Percentiles rank a stretch among this genome's conserved stretches.
phyloP scores from a whole-genome alignment of 2,888 invertebrate species.

The Kuschelorhynchus macadamiae region DNA sequence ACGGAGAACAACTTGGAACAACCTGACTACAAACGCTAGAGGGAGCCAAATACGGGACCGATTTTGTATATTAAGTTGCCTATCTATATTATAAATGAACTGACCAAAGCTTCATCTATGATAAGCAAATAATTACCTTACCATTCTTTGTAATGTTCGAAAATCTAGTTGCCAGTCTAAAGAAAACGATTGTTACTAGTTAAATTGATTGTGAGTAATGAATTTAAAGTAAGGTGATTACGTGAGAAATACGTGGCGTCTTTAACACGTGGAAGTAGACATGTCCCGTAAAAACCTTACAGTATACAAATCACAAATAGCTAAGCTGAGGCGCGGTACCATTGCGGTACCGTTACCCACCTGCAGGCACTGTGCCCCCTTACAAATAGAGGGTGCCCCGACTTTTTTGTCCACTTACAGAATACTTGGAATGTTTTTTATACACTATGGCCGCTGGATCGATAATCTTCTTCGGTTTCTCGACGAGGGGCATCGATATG shows the following conservation, averaged over 20 bases:
- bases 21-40: no score
- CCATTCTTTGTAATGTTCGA: no score
- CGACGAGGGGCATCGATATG: conserved; percentile 63
- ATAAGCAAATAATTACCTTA: no score
- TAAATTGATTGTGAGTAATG: no score
- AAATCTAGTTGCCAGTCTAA: no score
- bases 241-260: not conserved
- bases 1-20: no score
- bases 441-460: conserved; percentile 67
- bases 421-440: conserved; percentile 70
- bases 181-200: no score
- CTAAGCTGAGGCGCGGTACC: conserved; percentile 54
- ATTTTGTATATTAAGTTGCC: no score
- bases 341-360: conserved; percentile 12
- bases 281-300: conserved; percentile 49
- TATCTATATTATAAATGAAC: no score
- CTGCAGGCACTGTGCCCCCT: conserved; percentile 45
- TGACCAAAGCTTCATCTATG: no score
- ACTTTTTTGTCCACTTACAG: conserved; percentile 67
- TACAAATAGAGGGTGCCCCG: conserved; percentile 68
- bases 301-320: conserved; percentile 61
- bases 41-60: no score
- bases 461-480: conserved; percentile 63
- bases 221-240: no score
- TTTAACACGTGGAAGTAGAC: conserved; percentile 51